Percentiles rank a stretch among this genome's conserved stretches.
phyloP scores from a whole-genome alignment of 2,797 vertebrate genomes.

The Enteromius trimaculatus region DNA sequence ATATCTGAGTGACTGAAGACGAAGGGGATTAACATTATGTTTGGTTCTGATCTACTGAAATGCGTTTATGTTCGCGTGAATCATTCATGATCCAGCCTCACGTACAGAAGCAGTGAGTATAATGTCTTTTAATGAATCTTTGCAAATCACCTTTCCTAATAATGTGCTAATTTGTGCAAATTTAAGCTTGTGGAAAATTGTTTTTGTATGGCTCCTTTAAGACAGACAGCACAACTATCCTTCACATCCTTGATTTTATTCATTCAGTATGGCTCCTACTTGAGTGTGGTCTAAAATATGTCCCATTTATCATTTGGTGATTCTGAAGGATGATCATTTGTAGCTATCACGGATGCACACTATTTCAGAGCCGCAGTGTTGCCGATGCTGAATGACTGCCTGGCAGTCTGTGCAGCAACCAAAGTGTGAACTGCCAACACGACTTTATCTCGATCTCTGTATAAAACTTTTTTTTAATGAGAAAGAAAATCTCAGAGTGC shows the following conservation, averaged over 20 bases:
- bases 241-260: neutral
- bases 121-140: no score
- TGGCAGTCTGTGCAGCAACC: neutral
- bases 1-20: no score
- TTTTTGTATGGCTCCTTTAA: neutral
- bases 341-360: neutral
- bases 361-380: neutral
- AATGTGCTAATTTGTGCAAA: no score
- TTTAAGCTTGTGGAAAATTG: no score
- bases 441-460: neutral
- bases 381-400: no score
- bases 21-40: no score
- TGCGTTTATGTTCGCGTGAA: no score
- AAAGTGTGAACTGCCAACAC: neutral
- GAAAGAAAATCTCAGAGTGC: neutral
- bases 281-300: neutral
- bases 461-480: slow-evolving; percentile 2
- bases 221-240: neutral
- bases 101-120: no score
- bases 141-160: no score
- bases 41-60: no score
- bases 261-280: no score
- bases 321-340: neutral
- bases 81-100: no score
- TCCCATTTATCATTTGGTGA: neutral